A percentile compares a stretch with the other conserved stretches of the same genome.
Evolutionary conservation across 2,113 vertebrate species (phyloP).

Genomic region (Cisticola juncidis): DNA sequence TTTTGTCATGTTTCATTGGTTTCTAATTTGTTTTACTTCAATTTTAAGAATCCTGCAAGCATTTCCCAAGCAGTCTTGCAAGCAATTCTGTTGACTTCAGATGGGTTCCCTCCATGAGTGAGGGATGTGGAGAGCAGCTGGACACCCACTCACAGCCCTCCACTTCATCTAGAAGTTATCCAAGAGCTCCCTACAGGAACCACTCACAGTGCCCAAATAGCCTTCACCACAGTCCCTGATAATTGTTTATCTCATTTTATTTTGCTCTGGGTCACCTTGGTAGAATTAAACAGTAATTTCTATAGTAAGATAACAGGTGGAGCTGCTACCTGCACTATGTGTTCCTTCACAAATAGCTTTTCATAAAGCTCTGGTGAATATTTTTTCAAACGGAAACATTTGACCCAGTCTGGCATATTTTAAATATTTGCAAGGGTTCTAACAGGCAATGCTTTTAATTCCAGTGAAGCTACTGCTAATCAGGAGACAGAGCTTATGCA

Average conservation of each 20-base stretch:
- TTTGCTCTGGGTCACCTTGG: background rate
- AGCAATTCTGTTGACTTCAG: background rate
- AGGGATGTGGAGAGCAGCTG: background rate
- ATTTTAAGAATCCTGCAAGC: background rate
- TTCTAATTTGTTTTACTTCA: background rate
- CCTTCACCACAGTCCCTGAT: background rate
- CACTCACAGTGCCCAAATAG: background rate
- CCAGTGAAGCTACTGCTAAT: background rate
- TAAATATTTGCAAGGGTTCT: background rate
- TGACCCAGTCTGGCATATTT: background rate
- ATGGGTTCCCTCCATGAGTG: fast-evolving
- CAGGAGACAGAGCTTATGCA: background rate
- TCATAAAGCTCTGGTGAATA: background rate
- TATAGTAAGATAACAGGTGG: background rate
- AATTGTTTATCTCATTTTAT: background rate
- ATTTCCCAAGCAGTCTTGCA: background rate
- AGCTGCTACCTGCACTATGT: background rate
- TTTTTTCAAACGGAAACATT: background rate
- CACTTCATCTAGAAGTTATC: background rate
- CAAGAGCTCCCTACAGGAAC: background rate
- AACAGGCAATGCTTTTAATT: background rate
- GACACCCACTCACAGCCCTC: fast-evolving
- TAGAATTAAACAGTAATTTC: background rate
- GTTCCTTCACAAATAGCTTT: background rate
- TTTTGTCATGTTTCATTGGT: background rate